phyloP scores from a whole-genome alignment of 1,140 invertebrate species.

The Mya arenaria region DNA sequence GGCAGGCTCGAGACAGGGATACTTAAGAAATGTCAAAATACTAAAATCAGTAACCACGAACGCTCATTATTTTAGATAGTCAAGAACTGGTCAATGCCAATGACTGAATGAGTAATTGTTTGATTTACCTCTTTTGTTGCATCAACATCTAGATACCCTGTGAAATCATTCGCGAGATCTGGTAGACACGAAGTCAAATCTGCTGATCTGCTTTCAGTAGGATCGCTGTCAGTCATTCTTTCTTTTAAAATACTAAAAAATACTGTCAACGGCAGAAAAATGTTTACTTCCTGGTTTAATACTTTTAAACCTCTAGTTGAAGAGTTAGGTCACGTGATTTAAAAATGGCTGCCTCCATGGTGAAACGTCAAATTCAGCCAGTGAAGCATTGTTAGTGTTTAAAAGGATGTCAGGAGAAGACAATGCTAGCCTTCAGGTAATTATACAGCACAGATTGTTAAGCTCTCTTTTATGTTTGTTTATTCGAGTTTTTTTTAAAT shows the following conservation, averaged over 20 bases:
- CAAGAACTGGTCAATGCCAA: too few relatives aligned
- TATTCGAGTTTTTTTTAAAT: too few relatives aligned
- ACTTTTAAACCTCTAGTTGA: constrained; percentile 7
- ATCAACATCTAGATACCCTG: constrained; percentile 48
- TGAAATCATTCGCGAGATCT: constrained; percentile 51
- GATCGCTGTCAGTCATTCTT: not conserved
- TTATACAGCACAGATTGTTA: not conserved
- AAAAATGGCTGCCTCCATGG: constrained; percentile 47
- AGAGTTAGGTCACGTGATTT: constrained; percentile 49
- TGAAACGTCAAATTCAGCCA: too few relatives aligned
- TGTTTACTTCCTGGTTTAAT: not conserved
- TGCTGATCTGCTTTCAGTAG: not conserved
- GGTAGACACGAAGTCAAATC: not conserved
- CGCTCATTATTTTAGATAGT: too few relatives aligned
- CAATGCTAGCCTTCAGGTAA: constrained; percentile 29
- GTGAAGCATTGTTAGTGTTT: too few relatives aligned
- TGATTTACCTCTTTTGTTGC: constrained; percentile 43
- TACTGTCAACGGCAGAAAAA: too few relatives aligned
- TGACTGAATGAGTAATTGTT: too few relatives aligned
- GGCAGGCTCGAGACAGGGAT: too few relatives aligned
- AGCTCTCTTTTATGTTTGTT: not conserved
- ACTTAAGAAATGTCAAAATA: too few relatives aligned
- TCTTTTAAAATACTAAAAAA: not conserved
- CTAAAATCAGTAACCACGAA: too few relatives aligned
- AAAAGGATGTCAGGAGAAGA: constrained; percentile 40